Evolutionary conservation across 2,888 invertebrate species (phyloP).

Genomic region (Acrobasis consociella): DNA sequence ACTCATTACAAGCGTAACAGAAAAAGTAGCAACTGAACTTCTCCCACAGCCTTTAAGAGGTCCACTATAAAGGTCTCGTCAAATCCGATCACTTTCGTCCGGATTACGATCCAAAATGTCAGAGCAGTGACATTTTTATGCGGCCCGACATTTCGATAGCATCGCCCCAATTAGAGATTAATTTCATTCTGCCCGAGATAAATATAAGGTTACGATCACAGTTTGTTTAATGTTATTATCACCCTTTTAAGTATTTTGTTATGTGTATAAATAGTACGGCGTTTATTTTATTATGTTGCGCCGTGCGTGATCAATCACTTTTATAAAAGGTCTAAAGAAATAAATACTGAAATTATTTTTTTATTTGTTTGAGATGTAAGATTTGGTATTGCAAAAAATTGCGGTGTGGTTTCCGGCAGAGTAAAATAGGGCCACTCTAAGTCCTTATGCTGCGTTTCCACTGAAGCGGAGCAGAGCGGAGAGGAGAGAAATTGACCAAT

Average conservation of each 20-base stretch:
- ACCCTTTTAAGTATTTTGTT: slow-evolving; percentile 4
- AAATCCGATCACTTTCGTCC: slow-evolving; percentile 71
- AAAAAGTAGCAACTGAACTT: slow-evolving; percentile 9
- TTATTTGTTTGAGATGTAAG: too few relatives aligned
- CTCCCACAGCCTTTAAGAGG: slow-evolving; percentile 18
- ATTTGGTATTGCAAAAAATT: too few relatives aligned
- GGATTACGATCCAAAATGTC: slow-evolving; percentile 79
- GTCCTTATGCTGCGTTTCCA: too few relatives aligned
- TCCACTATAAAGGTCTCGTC: slow-evolving; percentile 42
- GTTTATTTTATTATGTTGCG: background rate
- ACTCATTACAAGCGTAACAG: background rate
- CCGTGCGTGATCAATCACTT: too few relatives aligned
- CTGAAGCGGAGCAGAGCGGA: too few relatives aligned
- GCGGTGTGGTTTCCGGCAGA: too few relatives aligned
- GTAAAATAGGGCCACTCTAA: too few relatives aligned
- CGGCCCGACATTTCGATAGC: slow-evolving; percentile 75
- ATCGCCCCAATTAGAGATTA: slow-evolving; percentile 78
- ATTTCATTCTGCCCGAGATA: slow-evolving; percentile 48
- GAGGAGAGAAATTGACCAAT: too few relatives aligned
- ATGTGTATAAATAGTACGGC: background rate
- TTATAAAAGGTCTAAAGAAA: too few relatives aligned
- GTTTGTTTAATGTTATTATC: slow-evolving; percentile 13
- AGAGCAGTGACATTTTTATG: slow-evolving; percentile 80
- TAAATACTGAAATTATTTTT: too few relatives aligned
- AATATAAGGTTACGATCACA: slow-evolving; percentile 10